A percentile compares a stretch with the other conserved stretches of the same genome.
Conservation (phyloP, 2,113 vertebrate genomes). For the Phalacrocorax aristotelis region DNA sequence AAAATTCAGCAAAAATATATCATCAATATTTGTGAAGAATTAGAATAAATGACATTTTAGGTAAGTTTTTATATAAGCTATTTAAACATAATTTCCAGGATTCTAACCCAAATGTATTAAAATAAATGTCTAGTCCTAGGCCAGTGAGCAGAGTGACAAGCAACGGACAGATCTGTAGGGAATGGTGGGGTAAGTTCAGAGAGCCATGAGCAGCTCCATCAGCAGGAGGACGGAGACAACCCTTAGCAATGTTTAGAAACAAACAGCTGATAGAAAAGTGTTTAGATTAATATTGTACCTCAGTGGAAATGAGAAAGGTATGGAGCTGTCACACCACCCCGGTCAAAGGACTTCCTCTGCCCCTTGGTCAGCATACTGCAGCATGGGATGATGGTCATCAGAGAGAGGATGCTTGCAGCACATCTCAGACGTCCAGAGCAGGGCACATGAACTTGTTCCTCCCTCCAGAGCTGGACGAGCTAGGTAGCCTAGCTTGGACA, state of each 20-base stretch:
- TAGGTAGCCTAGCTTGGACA: background rate
- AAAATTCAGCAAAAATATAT: conserved; percentile 47
- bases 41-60: background rate
- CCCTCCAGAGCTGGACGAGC: background rate
- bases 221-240: background rate
- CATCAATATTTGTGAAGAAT: conserved; percentile 56
- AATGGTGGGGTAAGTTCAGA: background rate
- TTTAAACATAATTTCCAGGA: background rate
- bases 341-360: background rate
- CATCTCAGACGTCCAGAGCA: background rate
- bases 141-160: background rate
- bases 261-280: background rate
- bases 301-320: background rate
- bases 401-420: background rate
- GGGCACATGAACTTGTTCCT: background rate
- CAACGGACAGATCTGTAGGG: background rate
- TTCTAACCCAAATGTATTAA: background rate
- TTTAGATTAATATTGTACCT: background rate
- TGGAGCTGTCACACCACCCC: background rate
- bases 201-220: background rate
- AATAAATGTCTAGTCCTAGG: background rate
- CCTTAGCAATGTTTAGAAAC: background rate
- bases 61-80: background rate
- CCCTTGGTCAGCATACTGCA: background rate
- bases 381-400: background rate